Evolutionary conservation across 2,888 invertebrate species (phyloP), one percentile per base, ranked within the genome.

Genomic region (Agrochola litura): DNA sequence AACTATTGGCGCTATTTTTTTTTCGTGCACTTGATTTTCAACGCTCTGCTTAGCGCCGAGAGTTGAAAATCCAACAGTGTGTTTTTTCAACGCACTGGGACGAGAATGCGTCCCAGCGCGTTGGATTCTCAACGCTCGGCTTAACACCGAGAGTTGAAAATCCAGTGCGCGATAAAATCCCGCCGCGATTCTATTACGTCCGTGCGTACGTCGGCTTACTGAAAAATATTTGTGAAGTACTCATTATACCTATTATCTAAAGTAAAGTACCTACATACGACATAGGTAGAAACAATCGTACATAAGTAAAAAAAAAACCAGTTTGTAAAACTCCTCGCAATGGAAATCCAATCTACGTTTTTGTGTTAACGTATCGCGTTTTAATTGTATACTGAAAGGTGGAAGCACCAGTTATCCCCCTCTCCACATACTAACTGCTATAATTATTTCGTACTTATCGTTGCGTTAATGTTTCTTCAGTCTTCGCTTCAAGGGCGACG

Each of bases 331-430:
- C 19, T 12, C 22, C 60, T 68, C 58, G 22, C 37, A 76, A 65
- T 82, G 54, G 46, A 70, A 82, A 81, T 63, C 43, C 70, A 82
- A 71, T 82, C 70, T 41, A 81, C 66, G 66, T 71, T 80, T 82
- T 80, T 63, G 66, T 81, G 70, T 82, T 58, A 76, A 58, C 77
- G 77, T 76, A 81, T 67, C 77, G 77, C 43, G 77, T 71, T 81
- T 82, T 81, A 77, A 81, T 81, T 77, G 63, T 83, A n/a, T 46
- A 25, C 2, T 3, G 9, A 14, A 61, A 61, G 83, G 69, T 76
- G 30, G 30, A 65, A 69, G n/a, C 65, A 61, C 83, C 80, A 49
- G 60, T 80, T 76, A 60, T 54, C 56, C 16, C 30, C 81, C 30
- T 43, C 14, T 30, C 22, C 37, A 73, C 56, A 41, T n/a, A 43